These are phyloP conservation scores for Pelobates fuscus DNA, from an alignment of 2,113 vertebrate species.

Conservation along the genomic window DNA sequence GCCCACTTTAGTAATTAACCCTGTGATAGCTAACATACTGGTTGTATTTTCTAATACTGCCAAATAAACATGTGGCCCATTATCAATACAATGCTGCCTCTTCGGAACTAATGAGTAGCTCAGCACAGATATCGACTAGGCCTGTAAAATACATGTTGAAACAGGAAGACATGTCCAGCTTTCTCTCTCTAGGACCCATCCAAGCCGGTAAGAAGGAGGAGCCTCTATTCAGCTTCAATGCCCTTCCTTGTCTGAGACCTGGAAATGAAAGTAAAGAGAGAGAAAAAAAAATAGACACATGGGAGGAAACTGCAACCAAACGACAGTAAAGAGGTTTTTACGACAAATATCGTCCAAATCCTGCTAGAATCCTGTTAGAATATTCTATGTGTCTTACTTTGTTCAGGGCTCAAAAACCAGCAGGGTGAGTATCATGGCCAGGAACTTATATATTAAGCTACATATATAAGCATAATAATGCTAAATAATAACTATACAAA, in stretches of 20 bases:
- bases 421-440: background rate
- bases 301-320: conserved; percentile 67
- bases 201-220: conserved; percentile 47
- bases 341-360: conserved; percentile 51
- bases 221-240: conserved; percentile 61
- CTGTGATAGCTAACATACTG: too few relatives aligned
- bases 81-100: too few relatives aligned
- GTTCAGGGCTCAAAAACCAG: background rate
- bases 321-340: background rate
- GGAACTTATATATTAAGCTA: too few relatives aligned
- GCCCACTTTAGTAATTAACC: too few relatives aligned
- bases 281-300: conserved; percentile 64
- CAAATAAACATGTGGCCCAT: too few relatives aligned
- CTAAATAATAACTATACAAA: too few relatives aligned
- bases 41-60: too few relatives aligned
- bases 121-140: too few relatives aligned
- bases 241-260: conserved; percentile 67
- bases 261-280: conserved; percentile 70
- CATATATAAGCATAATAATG: too few relatives aligned
- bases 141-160: too few relatives aligned
- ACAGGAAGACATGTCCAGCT: too few relatives aligned
- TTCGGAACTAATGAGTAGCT: too few relatives aligned
- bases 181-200: conserved; percentile 71
- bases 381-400: conserved; percentile 58
- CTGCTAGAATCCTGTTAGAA: conserved; percentile 51